These are phyloP conservation scores for Euphysa ruthae DNA, from an alignment of 30 jellyfish, hydroid and myxozoan genomes.

Conservation along the genomic window DNA sequence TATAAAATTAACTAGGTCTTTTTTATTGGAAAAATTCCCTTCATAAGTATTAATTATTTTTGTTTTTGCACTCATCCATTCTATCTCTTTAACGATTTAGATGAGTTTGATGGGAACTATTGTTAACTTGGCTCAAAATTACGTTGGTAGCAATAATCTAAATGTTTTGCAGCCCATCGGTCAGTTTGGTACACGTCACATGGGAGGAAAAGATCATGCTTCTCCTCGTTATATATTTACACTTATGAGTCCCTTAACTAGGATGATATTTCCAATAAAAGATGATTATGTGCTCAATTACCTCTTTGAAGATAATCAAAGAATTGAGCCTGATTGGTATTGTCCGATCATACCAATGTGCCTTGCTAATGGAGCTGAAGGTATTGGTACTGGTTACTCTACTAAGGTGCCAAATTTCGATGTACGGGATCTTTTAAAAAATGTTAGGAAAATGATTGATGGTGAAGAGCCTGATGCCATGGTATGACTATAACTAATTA, in stretches of 20 bases:
- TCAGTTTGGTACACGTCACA: constrained; percentile 93
- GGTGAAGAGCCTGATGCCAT: constrained; percentile 85
- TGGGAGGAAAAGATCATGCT: constrained; percentile 98
- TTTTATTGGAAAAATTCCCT: too few species aligned
- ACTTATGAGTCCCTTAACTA: constrained; percentile 84
- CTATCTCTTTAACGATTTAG: too few species aligned
- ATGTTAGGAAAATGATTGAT: constrained; percentile 67
- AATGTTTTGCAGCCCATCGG: constrained; percentile 90
- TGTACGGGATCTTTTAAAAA: constrained; percentile 73
- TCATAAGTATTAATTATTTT: too few species aligned
- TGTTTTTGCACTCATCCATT: too few species aligned
- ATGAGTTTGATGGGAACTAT: constrained; percentile 87
- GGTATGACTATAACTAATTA: constrained; percentile 59
- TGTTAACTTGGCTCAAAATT: constrained; percentile 89
- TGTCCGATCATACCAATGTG: constrained; percentile 99
- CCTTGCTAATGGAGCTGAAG: constrained; percentile 97
- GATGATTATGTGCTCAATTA: constrained; percentile 70
- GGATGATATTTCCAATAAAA: constrained; percentile 56
- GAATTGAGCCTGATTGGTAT: constrained; percentile 98
- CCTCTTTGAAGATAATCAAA: constrained; percentile 70
- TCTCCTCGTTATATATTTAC: constrained; percentile 97
- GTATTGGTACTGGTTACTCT: constrained; percentile 98
- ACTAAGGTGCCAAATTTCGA: constrained; percentile 73
- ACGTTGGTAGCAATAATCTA: constrained; percentile 93
- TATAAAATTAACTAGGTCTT: too few species aligned